Evolutionary conservation across 2,113 vertebrate genomes (phyloP), one percentile per base, ranked within the genome.

Genomic region (Rhinolophus ferrumequinum): DNA sequence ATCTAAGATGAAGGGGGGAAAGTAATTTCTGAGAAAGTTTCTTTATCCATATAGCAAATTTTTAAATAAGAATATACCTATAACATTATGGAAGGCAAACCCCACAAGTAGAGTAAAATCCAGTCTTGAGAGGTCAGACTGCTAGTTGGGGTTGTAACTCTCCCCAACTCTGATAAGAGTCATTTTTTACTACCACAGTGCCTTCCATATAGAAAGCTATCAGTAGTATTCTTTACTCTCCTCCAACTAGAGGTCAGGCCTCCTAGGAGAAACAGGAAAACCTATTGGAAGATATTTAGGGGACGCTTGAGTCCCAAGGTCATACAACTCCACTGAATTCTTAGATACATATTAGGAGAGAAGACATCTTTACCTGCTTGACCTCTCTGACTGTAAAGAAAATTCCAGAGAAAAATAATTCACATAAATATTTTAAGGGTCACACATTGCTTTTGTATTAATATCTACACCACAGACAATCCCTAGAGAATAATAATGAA

Each of bases 361-460:
- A 47, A 21, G 41, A 80, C 38, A 60, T 62, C 30, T 93, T 93
- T 41, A 67, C 38, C 21, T 81, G 7, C 19, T 73, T 64, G 41
- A 85, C 47, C 85, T 80, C 21, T 21, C 16, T 16, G 94, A 72
- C 35, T 81, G 0, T 60, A 82, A n/a, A 92, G 54, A 80, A 91
- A 82, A 88, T 1, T 13, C 6, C 38, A 77, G 22, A 19, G 90
- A 93, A 88, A n/a, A 97, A 54, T 75, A 73, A 75, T 96, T 52
- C 93, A 70, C 41, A 62, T 56, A 90, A 95, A 64, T 33, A 56
- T 52, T 66, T 76, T 67, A 82, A 54, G 80, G 89, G 84, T 84
- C 35, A 54, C 19, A 88, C 83, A 0, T 35, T 87, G 33, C 14
- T 88, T 88, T 67, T 91, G 64, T 64, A 79, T 50, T 88, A 60